These are phyloP conservation scores for Sparidentex hasta DNA, from an alignment of 2,797 vertebrate species.

Conservation along the genomic window DNA sequence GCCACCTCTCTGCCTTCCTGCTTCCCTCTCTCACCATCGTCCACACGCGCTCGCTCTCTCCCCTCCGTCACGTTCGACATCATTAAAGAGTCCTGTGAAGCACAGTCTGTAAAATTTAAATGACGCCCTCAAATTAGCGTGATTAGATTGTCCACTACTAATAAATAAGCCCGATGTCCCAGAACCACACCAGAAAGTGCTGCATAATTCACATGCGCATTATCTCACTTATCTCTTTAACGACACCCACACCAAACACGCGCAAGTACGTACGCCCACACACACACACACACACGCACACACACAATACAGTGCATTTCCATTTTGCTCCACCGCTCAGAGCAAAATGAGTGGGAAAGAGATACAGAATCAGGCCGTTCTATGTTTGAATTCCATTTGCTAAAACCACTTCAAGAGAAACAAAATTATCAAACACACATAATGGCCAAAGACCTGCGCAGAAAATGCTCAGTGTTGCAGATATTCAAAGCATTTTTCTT, in stretches of 20 bases:
- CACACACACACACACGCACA: slow-evolving; percentile 6
- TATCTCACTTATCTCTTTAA: slow-evolving; percentile 56
- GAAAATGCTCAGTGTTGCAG: slow-evolving; percentile 19
- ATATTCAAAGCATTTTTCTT: slow-evolving; percentile 22
- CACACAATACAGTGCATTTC: slow-evolving; percentile 38
- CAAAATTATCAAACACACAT: slow-evolving; percentile 48
- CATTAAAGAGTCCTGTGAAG: slow-evolving; percentile 45
- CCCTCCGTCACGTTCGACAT: slow-evolving; percentile 22
- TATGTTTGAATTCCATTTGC: slow-evolving; percentile 57
- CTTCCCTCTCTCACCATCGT: background rate
- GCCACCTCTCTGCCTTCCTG: slow-evolving; percentile 20
- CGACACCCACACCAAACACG: slow-evolving; percentile 65
- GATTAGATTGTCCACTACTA: slow-evolving; percentile 29
- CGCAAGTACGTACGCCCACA: slow-evolving; percentile 43
- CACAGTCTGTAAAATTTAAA: slow-evolving; percentile 42
- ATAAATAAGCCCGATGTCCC: slow-evolving; percentile 39
- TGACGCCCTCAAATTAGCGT: slow-evolving; percentile 38
- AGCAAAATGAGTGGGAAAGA: slow-evolving; percentile 72
- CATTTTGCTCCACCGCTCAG: slow-evolving; percentile 66
- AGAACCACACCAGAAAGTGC: slow-evolving; percentile 35
- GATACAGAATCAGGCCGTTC: slow-evolving; percentile 57
- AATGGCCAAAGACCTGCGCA: slow-evolving; percentile 35
- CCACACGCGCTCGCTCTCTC: background rate
- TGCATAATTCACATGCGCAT: slow-evolving; percentile 50
- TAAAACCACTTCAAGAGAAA: slow-evolving; percentile 61